A percentile compares a stretch with the other conserved stretches of the same genome.
These are phyloP conservation scores for Ophion ellenae DNA, from an alignment of 2,888 invertebrate genomes.

Conservation along the genomic window DNA sequence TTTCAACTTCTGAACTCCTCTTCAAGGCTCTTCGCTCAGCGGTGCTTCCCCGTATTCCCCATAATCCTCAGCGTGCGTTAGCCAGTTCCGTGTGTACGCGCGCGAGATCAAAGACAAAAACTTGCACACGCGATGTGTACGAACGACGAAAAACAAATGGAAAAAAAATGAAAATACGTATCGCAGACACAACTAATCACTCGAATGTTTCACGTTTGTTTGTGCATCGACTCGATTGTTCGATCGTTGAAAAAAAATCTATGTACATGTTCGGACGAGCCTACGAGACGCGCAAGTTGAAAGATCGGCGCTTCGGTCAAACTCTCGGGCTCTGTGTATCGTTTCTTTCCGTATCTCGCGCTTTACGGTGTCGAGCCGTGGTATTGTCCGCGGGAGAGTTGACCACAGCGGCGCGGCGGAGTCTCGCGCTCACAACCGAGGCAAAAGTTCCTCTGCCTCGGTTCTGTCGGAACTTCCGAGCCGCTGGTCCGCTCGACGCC, in stretches of 20 bases:
- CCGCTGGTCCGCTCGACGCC: constrained; percentile 54
- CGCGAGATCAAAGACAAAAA: constrained; percentile 25
- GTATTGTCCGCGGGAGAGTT: neutral
- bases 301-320: constrained; percentile 17
- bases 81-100: constrained; percentile 22
- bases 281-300: neutral
- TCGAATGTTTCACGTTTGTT: constrained; percentile 1
- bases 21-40: constrained; percentile 18
- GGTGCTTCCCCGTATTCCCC: constrained; percentile 35
- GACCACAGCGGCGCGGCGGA: constrained; percentile 22
- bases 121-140: neutral
- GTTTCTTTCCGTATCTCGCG: neutral
- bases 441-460: constrained; percentile 32
- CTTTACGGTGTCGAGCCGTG: neutral
- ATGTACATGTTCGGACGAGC: neutral
- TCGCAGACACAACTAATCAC: neutral
- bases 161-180: too few relatives aligned
- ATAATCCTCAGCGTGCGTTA: constrained; percentile 53
- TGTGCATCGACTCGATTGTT: neutral
- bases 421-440: constrained; percentile 42
- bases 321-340: neutral
- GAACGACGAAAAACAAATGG: too few relatives aligned
- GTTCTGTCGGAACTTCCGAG: constrained; percentile 58
- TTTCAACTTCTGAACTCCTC: constrained; percentile 23
- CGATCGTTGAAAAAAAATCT: neutral